Evolutionary conservation across 2,113 vertebrate genomes (phyloP), one percentile per base, ranked within the genome.

Genomic region (Conger conger): DNA sequence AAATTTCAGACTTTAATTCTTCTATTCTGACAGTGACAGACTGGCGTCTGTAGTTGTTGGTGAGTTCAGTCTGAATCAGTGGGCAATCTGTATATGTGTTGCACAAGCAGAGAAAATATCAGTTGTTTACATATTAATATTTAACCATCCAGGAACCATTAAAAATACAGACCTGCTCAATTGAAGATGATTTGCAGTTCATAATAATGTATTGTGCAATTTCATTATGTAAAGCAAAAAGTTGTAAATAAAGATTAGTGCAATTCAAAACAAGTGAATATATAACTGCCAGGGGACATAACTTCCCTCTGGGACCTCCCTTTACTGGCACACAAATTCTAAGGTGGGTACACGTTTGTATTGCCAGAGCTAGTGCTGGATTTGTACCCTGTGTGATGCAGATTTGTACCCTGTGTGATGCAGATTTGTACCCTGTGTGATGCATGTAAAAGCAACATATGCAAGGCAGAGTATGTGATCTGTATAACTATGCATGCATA

Each of bases 221-320:
- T 73, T 73, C 68, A 73, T 73, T 73, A 73, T 73, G 68, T 73
- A 73, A 73, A 73, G 30, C 68, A 73, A 73, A 73, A 73, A 73
- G 68, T n/a, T n/a, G 60, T 73, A 73, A 73, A 73, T 73, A n/a
- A 73, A 73, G 68, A 11, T 73, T 73, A n/a, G 27, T 73, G 68
- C 68, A 30, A 33, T 73, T 73, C n/a, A 73, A n/a, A 73, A 63
- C 3, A 63, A 63, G 27, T n/a, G 6, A 73, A 73, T 73, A 73
- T n/a, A 73, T 30, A 9, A 33, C 68, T 27, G 11, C 68, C n/a
- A 13, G 11, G 68, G 68, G 68, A 33, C n/a, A 73, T n/a, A 33
- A 8, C 27, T 9, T 27, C 11, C 68, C 68, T 33, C 11, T 73
- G 68, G 27, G 68, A 73, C 9, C 23, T 30, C 68, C 27, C 5